Evolutionary conservation across 1,140 invertebrate genomes (phyloP), one percentile per base, ranked within the genome.

Genomic region (Megathymus violae): DNA sequence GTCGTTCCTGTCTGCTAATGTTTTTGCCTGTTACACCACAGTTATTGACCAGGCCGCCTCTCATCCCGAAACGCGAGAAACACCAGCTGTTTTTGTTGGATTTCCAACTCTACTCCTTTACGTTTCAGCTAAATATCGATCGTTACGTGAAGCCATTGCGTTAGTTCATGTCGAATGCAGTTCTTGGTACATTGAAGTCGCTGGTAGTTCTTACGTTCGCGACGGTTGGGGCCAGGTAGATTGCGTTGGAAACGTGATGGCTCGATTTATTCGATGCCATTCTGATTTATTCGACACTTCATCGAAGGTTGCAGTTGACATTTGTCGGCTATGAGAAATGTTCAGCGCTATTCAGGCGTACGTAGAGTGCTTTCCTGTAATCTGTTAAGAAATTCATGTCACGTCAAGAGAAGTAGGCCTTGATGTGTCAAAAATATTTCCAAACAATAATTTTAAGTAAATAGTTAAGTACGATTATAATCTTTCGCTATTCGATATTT

Each of bases 1-100:
- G 83, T 66, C 73, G 82, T 74, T 64, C 68, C 60, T 69, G 81
- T 80, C 76, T 84, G 79, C 73, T 47, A 64, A 64, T 62, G 78
- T 84, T 84, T 86, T 86, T 86, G 81, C 74, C 47, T 72, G 64
- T 64, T 73, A 70, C 68, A 68, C 74, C 76, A 71, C 76, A 74
- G 76, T 76, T 83, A 85, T 77, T 82, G 80, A 82, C 78, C 76
- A 85, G 65, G 14, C 34, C n/a, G 17, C 4, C 5, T 2, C 4
- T 15, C 11, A 11, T 44, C 5, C 14, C 16, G 34, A 17, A 59
- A 71, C 4, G 40, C 9, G 15, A 1, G 34, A 77, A 60, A 17
- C 31, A 54, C 47, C n/a, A 31, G 4, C 0, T 0, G 0, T 4
- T 3, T 19, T 3, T 34, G 52, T 9, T 1, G 9, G 11, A 62